Base-by-base conservation (phyloP, 2,888 invertebrate species). In the Tetragonisca angustula region DNA sequence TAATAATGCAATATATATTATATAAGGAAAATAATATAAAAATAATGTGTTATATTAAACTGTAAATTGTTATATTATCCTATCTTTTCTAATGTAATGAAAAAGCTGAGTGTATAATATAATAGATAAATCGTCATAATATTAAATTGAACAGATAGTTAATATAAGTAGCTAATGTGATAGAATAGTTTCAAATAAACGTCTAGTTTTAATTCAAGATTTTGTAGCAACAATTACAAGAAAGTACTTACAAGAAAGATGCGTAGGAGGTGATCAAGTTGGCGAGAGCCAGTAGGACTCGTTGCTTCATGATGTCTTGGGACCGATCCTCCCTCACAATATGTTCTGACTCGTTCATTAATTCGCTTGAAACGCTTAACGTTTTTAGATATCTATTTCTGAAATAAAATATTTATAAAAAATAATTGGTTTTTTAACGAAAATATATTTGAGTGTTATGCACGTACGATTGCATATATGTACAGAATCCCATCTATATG, bases 261-360 rank as follows among this genome's bases (percentile, higher is more conserved):
- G 90, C 90, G 82, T 91, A 91, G 74, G 92, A 92, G 70, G 91
- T 90, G 87, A 93, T 91, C 68, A 92, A 89, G 80, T 92, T 92
- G 86, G 90, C 91, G 82, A 93, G 85, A 76, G 91, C 90, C 84
- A 93, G 89, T 79, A 92, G 87, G 81, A 90, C 89, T 89, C 87
- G 87, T 84, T 90, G 91, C 91, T 90, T 92, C 93, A 93, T 93
- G 90, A 84, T 93, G 92, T 87, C 86, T 87, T 80, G 87, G 83
- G 84, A 88, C 84, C 71, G 86, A 89, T 85, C 85, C 86, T 87
- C 83, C 83, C 87, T 83, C 76, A 76, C 84, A 81, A 73, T 64
- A 70, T 69, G 65, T 84, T 71, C 75, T 79, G 76, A 86, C 76
- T 85, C 85, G 84, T 80, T 91, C 91, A 90, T 92, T 88, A 91